Conservation (phyloP, 2,797 vertebrate species). For the Propithecus perrieri region DNA sequence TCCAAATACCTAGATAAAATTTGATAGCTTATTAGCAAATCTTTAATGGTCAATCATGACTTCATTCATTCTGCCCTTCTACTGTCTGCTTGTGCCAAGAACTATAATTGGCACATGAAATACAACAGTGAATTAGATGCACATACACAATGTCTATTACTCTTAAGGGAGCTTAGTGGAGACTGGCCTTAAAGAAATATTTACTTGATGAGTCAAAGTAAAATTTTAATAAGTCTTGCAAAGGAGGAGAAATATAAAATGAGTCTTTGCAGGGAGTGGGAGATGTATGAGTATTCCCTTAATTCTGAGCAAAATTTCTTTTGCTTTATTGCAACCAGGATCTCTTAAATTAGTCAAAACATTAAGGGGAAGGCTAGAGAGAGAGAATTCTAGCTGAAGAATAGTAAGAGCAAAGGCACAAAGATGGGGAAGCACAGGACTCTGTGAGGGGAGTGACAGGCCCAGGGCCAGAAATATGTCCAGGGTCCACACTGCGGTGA, state of each 20-base stretch:
- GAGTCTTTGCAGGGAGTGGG: background rate
- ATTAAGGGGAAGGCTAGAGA: background rate
- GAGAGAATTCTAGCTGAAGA: background rate
- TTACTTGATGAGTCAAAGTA: background rate
- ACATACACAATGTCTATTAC: background rate
- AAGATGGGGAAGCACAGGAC: background rate
- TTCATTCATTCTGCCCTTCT: background rate
- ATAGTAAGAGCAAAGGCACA: background rate
- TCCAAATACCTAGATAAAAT: background rate
- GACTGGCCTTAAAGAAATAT: background rate
- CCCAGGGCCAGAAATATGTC: background rate
- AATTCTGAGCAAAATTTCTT: background rate
- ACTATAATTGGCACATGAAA: background rate
- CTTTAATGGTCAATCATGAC: background rate
- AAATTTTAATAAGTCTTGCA: background rate
- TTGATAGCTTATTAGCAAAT: background rate
- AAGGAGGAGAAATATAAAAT: constrained; percentile 3
- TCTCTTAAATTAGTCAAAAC: background rate
- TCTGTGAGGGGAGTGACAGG: background rate
- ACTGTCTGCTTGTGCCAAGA: background rate
- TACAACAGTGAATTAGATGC: background rate
- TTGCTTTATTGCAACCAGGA: background rate
- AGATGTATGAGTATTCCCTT: background rate
- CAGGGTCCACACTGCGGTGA: background rate
- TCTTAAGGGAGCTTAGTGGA: background rate